Evolutionary conservation across 2,888 invertebrate species (phyloP).

Genomic region (Pollenia amentaria): DNA sequence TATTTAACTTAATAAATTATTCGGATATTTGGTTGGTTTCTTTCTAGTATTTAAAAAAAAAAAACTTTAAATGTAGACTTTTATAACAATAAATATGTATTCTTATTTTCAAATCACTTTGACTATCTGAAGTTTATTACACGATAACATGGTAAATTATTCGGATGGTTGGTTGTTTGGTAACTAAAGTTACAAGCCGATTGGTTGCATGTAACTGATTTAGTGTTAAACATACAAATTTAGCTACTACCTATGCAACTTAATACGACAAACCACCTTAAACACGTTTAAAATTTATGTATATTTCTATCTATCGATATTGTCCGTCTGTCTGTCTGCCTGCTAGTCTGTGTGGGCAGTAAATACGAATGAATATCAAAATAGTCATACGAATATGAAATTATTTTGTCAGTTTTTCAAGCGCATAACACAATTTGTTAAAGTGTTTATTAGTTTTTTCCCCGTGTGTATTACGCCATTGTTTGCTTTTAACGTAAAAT

Average conservation of each 20-base stretch:
- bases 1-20: too few relatives aligned
- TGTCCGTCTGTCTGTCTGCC: constrained; percentile 25
- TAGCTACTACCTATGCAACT: background rate
- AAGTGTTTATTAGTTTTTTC: constrained; percentile 25
- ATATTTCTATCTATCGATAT: background rate
- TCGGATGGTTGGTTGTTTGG: constrained; percentile 9
- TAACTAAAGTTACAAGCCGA: background rate
- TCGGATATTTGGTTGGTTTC: too few relatives aligned
- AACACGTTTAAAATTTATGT: constrained; percentile 4
- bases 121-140: background rate
- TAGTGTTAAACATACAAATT: background rate
- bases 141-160: background rate
- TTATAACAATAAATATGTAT: background rate
- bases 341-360: constrained; percentile 39
- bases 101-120: background rate
- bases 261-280: constrained; percentile 6
- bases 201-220: constrained; percentile 4
- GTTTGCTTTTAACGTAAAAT: background rate
- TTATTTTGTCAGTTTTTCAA: constrained; percentile 19
- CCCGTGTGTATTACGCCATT: background rate
- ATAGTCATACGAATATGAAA: constrained; percentile 3
- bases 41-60: too few relatives aligned
- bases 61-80: too few relatives aligned
- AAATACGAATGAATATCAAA: background rate
- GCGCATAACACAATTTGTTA: constrained; percentile 26